Evolutionary conservation across 2,797 vertebrate genomes (phyloP).

Genomic region (Coccyzus lansbergi): DNA sequence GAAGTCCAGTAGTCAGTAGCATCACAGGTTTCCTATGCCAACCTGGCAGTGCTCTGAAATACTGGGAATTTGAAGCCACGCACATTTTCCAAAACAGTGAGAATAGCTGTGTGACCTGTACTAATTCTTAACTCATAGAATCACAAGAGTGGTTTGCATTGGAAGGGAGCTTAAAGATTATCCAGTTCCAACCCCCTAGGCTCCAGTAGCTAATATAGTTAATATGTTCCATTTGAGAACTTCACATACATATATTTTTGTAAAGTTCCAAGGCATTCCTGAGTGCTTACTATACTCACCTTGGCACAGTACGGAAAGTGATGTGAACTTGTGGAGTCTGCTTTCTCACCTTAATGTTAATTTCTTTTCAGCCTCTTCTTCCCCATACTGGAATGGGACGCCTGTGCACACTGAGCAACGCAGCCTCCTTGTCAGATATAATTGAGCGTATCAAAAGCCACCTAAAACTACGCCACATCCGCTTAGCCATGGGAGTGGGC

Average conservation of each 20-base stretch:
- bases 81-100: neutral
- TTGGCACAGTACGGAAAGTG: neutral
- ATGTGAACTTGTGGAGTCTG: neutral
- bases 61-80: neutral
- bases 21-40: neutral
- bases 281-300: neutral
- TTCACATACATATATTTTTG: accelerated
- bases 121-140: neutral
- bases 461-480: conserved; percentile 85
- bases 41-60: neutral
- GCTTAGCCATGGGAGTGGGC: conserved; percentile 87
- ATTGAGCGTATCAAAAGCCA: conserved; percentile 87
- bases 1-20: neutral
- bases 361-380: conserved; percentile 82
- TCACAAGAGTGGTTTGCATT: too few relatives aligned
- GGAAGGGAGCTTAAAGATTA: too few relatives aligned
- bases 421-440: conserved; percentile 78
- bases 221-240: neutral
- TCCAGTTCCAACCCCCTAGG: too few relatives aligned
- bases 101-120: neutral
- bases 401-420: conserved; percentile 81
- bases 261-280: neutral
- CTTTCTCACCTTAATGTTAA: neutral
- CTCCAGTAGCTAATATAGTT: neutral
- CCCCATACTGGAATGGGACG: conserved; percentile 89